A percentile compares a stretch with the other conserved stretches of the same genome.
Conservation (phyloP, 2,888 invertebrate species). For the Charanyca ferruginea region DNA sequence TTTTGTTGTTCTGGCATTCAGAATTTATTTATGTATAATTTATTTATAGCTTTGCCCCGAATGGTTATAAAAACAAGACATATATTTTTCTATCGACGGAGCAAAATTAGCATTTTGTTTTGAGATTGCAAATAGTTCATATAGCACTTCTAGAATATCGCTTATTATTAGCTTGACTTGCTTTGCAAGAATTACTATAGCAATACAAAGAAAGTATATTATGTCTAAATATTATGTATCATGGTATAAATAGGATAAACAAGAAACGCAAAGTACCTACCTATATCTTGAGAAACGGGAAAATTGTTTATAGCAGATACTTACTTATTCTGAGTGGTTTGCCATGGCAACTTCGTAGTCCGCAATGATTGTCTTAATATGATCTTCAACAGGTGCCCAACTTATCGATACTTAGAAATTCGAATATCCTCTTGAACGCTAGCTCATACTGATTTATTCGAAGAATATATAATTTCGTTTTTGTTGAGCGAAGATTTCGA, state of each 20-base stretch:
- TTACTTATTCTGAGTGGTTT: conserved; percentile 10
- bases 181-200: background rate
- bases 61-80: conserved; percentile 5
- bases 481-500: background rate
- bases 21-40: conserved; percentile 12
- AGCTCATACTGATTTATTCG: background rate
- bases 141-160: background rate
- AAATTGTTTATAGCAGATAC: background rate
- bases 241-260: background rate
- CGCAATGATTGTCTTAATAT: conserved; percentile 2
- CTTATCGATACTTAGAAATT: conserved; percentile 14
- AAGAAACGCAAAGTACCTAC: conserved; percentile 7
- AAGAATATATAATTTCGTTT: too few relatives aligned
- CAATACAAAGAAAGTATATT: background rate
- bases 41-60: conserved; percentile 8
- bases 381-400: conserved; percentile 15
- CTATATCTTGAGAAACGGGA: conserved; percentile 4
- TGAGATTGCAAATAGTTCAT: conserved; percentile 2
- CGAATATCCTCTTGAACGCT: conserved; percentile 7
- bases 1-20: conserved; percentile 10
- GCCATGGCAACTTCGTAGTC: conserved; percentile 5
- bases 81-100: background rate
- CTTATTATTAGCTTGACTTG: background rate
- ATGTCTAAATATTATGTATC: background rate
- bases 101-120: background rate